phyloP scores from a whole-genome alignment of 2,888 invertebrate genomes.

The Dastarcus helophoroides region DNA sequence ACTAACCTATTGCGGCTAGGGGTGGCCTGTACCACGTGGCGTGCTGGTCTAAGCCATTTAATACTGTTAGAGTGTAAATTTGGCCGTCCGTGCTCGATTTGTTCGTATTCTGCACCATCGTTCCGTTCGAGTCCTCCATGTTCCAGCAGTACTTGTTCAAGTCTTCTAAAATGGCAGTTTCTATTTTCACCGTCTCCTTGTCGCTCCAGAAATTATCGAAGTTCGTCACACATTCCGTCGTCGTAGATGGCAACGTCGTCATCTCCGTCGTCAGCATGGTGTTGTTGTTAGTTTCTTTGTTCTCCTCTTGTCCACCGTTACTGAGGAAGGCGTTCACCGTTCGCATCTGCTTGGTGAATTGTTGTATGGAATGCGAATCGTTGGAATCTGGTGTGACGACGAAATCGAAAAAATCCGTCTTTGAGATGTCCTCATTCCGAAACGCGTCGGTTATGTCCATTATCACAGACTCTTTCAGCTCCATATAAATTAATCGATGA shows the following conservation, averaged over 20 bases:
- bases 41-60: conserved; percentile 57
- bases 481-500: too few relatives aligned
- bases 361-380: conserved; percentile 47
- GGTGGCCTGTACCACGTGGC: conserved; percentile 43
- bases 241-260: conserved; percentile 37
- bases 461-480: conserved; percentile 40
- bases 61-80: conserved; percentile 77
- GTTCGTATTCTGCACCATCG: conserved; percentile 35
- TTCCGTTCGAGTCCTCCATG: conserved; percentile 46
- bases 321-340: conserved; percentile 56
- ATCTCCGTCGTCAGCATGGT: conserved; percentile 33
- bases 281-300: conserved; percentile 49
- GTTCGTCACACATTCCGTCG: conserved; percentile 31
- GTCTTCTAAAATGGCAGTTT: conserved; percentile 69
- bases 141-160: conserved; percentile 77
- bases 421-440: conserved; percentile 69
- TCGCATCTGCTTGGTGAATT: conserved; percentile 57
- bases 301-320: conserved; percentile 40
- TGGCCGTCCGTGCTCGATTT: conserved; percentile 58
- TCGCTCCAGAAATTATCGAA: conserved; percentile 54
- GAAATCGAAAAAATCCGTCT: conserved; percentile 83
- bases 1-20: conserved; percentile 44
- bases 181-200: conserved; percentile 60
- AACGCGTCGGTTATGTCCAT: conserved; percentile 79
- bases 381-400: conserved; percentile 70